Conservation (phyloP, 2,888 invertebrate species). For the Gonocerus acuteangulatus region DNA sequence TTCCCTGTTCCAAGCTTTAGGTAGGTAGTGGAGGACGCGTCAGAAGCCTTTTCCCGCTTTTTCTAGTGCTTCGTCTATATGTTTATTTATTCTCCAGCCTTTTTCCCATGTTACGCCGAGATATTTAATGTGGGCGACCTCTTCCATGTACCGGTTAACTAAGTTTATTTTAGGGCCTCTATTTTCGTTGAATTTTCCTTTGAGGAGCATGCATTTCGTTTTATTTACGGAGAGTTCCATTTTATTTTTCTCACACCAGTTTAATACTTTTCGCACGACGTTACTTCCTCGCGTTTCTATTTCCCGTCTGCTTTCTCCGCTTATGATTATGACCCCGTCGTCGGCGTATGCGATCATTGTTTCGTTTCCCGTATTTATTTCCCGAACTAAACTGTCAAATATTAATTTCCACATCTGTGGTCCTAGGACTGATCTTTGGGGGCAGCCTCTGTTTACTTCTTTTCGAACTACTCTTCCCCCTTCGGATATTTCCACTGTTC, state of each 20-base stretch:
- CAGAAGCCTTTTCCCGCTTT: not conserved
- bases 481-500: not conserved
- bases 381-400: not conserved
- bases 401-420: not conserved
- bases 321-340: not conserved
- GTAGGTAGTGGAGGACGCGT: not conserved
- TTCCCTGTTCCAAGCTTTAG: not conserved
- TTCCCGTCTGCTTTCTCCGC: constrained; percentile 1
- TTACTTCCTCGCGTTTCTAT: not conserved
- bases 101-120: not conserved
- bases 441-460: too few relatives aligned
- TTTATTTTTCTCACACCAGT: constrained; percentile 9
- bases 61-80: not conserved
- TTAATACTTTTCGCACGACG: not conserved
- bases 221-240: constrained; percentile 9
- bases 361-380: not conserved
- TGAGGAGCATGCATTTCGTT: too few relatives aligned
- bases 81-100: constrained; percentile 8
- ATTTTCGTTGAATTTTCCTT: too few relatives aligned
- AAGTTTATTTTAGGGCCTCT: constrained; percentile 16
- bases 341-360: not conserved
- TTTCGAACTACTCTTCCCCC: not conserved
- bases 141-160: not conserved
- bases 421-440: too few relatives aligned
- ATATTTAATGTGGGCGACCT: not conserved